Base-by-base conservation (phyloP, 2,888 invertebrate genomes). In the Leucophora obtusa region DNA sequence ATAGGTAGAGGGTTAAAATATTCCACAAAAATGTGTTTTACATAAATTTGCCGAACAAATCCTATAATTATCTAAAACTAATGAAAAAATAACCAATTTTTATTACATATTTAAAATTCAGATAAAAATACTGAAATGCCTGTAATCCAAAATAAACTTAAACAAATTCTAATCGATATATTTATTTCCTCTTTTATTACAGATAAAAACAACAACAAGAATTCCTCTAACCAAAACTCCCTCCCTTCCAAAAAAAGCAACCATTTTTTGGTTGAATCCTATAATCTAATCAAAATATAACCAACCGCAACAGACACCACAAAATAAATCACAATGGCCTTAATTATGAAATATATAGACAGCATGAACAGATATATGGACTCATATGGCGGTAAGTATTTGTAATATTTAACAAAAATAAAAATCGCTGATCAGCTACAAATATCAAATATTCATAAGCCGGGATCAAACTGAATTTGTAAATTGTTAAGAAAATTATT, bases 351-450 rank as follows among this genome's bases (percentile, higher is more conserved):
- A 91, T 94, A 94, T 91, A 93, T 95, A 91, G 94, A 94, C 90
- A 93, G 93, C 90, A 93, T 96, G 91, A 94, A 95, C 91, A 93
- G 93, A 90, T 93, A 94, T 90, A 93, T 96, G 93, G 94, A 96
- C 91, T 94, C 94, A 93, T 93, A 95, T 92, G 94, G 95, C 92
- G 96, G 96, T 96, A 91, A 93, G 94, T 88, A 56, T 10, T 0
- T 3, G 43, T 6, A 62, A 11, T n/a, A 17, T 43, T 50, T n/a
- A 14, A 28, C 3, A 28, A 28, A 28, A 28, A 28, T 6, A 28
- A 28, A 28, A 6, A 10, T 1, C 11, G 38, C 38, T 38, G 38
- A 38, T 38, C 38, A 38, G 2, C 38, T 38, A 14, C 1, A 38
- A 11, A 11, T 38, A 2, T 11, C 1, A 38, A 38, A 38, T 38